A percentile compares a stretch with the other conserved stretches of the same genome.
Conservation (phyloP, 2,797 vertebrate genomes). For the Chelmon rostratus region DNA sequence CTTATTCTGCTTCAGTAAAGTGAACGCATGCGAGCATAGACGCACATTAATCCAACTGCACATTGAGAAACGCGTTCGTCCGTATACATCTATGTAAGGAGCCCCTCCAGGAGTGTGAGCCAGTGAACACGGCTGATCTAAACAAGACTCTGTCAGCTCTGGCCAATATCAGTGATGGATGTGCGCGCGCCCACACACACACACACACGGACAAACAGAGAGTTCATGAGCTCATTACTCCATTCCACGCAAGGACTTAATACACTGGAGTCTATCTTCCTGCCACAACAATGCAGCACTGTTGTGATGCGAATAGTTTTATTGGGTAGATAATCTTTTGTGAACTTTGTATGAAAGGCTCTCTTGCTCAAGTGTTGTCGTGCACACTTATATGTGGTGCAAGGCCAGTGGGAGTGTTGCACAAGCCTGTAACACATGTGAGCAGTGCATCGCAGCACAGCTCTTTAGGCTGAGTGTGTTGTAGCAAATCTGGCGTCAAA, state of each 20-base stretch:
- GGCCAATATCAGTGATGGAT: constrained; percentile 45
- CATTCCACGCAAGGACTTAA: constrained; percentile 51
- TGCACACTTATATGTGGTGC: constrained; percentile 49
- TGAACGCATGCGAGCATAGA: constrained; percentile 15
- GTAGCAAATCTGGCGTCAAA: constrained; percentile 38
- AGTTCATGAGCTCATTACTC: constrained; percentile 53
- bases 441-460: constrained; percentile 31
- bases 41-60: constrained; percentile 37
- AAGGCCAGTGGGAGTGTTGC: constrained; percentile 55
- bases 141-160: constrained; percentile 58
- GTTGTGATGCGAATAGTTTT: constrained; percentile 46
- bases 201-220: constrained; percentile 23
- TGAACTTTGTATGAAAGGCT: constrained; percentile 43
- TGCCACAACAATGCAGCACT: constrained; percentile 40
- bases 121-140: constrained; percentile 62
- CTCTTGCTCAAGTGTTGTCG: constrained; percentile 28
- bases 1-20: constrained; percentile 35
- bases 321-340: constrained; percentile 45
- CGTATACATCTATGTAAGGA: constrained; percentile 27
- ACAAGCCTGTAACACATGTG: constrained; percentile 40
- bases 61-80: constrained; percentile 30
- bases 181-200: neutral
- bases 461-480: constrained; percentile 23
- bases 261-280: constrained; percentile 26
- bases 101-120: constrained; percentile 45